phyloP scores from a whole-genome alignment of 2,888 invertebrate species.

The Dynastes hyllus region DNA sequence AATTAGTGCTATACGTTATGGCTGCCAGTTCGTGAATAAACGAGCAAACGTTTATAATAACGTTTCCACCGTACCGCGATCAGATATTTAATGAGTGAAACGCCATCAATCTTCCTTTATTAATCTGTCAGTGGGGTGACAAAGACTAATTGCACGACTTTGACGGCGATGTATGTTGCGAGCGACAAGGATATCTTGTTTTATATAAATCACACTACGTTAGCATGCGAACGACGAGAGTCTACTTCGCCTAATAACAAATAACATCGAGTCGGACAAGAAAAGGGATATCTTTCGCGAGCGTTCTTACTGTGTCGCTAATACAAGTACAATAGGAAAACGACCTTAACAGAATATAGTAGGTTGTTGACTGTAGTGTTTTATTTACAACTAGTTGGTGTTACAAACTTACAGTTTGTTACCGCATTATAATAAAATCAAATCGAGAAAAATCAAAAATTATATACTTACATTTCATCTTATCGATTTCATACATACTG shows the following conservation, averaged over 20 bases:
- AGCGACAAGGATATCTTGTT: constrained; percentile 50
- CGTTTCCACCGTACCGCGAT: constrained; percentile 41
- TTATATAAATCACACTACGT: constrained; percentile 48
- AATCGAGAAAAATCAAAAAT: too few species aligned
- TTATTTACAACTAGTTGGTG: neutral
- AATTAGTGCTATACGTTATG: constrained; percentile 37
- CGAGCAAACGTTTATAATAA: constrained; percentile 45
- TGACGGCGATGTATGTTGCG: constrained; percentile 51
- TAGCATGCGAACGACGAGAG: constrained; percentile 25
- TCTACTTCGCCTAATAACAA: constrained; percentile 10
- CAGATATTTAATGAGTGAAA: constrained; percentile 49
- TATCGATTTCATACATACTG: too few species aligned
- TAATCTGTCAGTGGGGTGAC: constrained; percentile 58
- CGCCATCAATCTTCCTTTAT: constrained; percentile 58
- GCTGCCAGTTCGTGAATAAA: constrained; percentile 30
- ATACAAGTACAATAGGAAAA: neutral
- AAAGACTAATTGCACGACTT: constrained; percentile 57
- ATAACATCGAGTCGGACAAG: constrained; percentile 6
- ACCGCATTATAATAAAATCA: too few species aligned
- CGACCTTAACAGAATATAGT: constrained; percentile 2
- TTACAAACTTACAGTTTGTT: too few species aligned
- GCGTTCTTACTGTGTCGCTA: neutral
- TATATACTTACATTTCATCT: too few species aligned
- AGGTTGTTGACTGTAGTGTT: neutral
- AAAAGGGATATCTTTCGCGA: constrained; percentile 20